Evolutionary conservation across 1,140 invertebrate genomes (phyloP).

Genomic region (Proctacanthus coquilletti): DNA sequence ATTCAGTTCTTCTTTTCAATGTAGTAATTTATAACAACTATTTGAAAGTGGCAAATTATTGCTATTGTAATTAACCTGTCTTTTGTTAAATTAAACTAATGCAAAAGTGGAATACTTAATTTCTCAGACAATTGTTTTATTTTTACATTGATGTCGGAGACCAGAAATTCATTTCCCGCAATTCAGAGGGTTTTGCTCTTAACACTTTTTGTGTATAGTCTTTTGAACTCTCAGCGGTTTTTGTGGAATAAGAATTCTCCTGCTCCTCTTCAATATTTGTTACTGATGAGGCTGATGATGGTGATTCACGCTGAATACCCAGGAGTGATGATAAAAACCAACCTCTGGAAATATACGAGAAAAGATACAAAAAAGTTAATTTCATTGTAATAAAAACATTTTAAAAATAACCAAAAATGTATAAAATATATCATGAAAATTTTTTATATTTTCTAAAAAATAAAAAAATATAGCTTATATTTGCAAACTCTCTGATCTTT

Average conservation of each 20-base stretch:
- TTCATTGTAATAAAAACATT: no score
- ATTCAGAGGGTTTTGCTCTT: conserved; percentile 50
- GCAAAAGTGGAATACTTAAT: no score
- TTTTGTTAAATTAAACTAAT: no score
- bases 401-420: not conserved
- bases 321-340: conserved; percentile 5
- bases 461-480: no score
- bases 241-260: not conserved
- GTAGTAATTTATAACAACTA: no score
- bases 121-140: no score
- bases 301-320: conserved; percentile 4
- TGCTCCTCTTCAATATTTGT: conserved; percentile 2
- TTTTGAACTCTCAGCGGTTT: not conserved
- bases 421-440: not conserved
- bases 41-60: no score
- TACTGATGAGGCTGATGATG: conserved; percentile 2
- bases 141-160: conserved; percentile 63
- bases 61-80: no score
- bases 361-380: no score
- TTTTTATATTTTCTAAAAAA: not conserved
- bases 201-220: not conserved
- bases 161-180: conserved; percentile 71
- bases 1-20: no score
- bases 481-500: no score
- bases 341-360: not conserved